phyloP scores from a whole-genome alignment of 2,113 vertebrate genomes.

The Orientallactaga bullata region DNA sequence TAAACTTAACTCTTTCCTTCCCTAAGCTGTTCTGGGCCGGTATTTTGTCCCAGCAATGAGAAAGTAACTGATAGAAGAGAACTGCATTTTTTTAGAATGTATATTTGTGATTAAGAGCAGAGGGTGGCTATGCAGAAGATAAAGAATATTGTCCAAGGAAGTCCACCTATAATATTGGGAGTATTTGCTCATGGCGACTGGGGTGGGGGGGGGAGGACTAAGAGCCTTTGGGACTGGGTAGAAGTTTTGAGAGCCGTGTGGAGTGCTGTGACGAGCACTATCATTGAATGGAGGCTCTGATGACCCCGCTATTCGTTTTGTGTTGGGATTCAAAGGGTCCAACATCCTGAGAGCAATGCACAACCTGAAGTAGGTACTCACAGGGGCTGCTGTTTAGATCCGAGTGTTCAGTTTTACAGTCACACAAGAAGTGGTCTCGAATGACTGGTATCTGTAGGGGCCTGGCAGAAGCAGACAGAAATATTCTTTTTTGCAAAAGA shows the following conservation, averaged over 20 bases:
- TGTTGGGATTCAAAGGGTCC: neutral
- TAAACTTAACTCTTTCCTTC: too few species aligned
- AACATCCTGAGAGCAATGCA: neutral
- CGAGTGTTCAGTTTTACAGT: neutral
- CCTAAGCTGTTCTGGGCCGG: too few species aligned
- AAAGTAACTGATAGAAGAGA: neutral
- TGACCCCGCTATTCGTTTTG: neutral
- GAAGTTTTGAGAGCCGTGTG: neutral
- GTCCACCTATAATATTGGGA: neutral
- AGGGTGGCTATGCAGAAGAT: neutral
- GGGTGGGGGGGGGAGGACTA: too few species aligned
- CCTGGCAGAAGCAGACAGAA: slow-evolving; percentile 32
- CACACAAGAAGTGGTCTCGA: neutral
- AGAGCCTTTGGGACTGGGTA: neutral
- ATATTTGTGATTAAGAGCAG: slow-evolving; percentile 19
- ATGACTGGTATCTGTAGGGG: neutral
- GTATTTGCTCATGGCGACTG: neutral
- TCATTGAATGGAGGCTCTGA: neutral
- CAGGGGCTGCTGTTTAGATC: neutral
- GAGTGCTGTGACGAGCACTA: neutral
- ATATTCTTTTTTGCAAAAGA: slow-evolving; percentile 16
- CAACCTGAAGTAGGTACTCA: neutral
- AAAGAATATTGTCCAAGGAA: neutral
- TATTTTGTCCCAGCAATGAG: too few species aligned
- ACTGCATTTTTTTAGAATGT: neutral